Base-by-base conservation (phyloP, 2,113 vertebrate species). In the Promerops cafer region DNA sequence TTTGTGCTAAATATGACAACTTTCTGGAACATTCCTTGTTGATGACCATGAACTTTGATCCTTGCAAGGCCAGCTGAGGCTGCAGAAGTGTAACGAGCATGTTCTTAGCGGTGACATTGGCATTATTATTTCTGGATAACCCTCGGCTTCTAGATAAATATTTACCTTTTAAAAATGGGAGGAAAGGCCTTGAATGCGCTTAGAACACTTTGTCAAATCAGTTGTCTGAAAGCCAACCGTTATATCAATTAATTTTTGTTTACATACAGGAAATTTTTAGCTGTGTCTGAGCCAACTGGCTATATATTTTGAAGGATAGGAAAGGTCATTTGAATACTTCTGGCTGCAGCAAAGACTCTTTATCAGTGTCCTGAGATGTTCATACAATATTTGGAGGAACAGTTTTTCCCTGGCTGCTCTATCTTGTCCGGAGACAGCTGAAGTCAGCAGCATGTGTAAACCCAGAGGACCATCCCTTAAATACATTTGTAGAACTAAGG, bases 1-100 rank as follows among this genome's bases (percentile, higher is more conserved):
- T 96, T 90, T 92, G 53, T 92, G 83, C 88, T 93, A 96, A 92
- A 93, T 90, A 69, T 61, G 85, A 90, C 76, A 90, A 59, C 39
- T 83, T 97, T 96, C 47, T 94, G 86, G 83, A 95, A 94, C 90
- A 84, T 93, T 94, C 72, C 44, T 81, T 47, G 27, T 20, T 70
- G 68, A 63, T 87, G 86, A 89, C 76, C 42, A 39, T 89, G 89
- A 94, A 71, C 50, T 94, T 94, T 59, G 35, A 31, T 92, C 39
- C 44, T 83, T 60, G 16, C 19, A 54, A 93, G 47, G 47, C 72
- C 71, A 93, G 19, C 30, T 75, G 68, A 89, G 50, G 59, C 47
- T 90, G 19, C 49, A 85, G 31, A 70, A 85, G 30, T 37, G 17
- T 57, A 56, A 87, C 1, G 1, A 69, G 10, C 21, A 7, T 64